A percentile compares a stretch with the other conserved stretches of the same genome.
Evolutionary conservation across 2,888 invertebrate genomes (phyloP).

Genomic region (Liopterus haemorrhoidalis): DNA sequence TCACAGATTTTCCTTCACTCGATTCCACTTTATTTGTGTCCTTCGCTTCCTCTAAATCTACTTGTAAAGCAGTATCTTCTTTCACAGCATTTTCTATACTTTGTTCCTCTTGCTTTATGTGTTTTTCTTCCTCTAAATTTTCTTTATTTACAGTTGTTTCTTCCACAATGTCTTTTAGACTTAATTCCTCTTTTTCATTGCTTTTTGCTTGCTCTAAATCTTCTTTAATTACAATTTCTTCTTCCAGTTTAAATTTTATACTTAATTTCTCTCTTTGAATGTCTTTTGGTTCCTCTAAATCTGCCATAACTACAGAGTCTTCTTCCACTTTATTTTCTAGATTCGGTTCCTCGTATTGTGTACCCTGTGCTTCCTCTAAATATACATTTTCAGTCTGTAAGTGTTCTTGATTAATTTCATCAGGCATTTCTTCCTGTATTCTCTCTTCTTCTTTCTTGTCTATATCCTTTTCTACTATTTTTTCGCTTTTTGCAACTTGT

Average conservation of each 20-base stretch:
- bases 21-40: background rate
- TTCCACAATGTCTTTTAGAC: conserved; percentile 29
- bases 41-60: conserved; percentile 8
- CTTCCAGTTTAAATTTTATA: too few species aligned
- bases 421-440: background rate
- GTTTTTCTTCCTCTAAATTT: conserved; percentile 16
- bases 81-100: conserved; percentile 3
- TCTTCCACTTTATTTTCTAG: background rate
- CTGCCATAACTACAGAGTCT: background rate
- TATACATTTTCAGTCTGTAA: too few species aligned
- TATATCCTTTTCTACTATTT: background rate
- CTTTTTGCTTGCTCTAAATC: too few species aligned
- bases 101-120: background rate
- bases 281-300: background rate
- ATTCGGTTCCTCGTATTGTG: background rate
- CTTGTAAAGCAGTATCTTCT: conserved; percentile 21
- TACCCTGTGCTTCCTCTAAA: background rate
- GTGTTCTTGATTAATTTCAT: background rate
- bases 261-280: too few species aligned
- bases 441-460: background rate
- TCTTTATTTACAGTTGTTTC: conserved; percentile 18
- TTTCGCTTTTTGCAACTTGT: background rate
- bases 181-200: too few species aligned
- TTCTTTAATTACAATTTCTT: conserved; percentile 5
- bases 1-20: background rate